phyloP scores from a whole-genome alignment of 2,797 vertebrate genomes.

The Ambastaia sidthimunki region DNA sequence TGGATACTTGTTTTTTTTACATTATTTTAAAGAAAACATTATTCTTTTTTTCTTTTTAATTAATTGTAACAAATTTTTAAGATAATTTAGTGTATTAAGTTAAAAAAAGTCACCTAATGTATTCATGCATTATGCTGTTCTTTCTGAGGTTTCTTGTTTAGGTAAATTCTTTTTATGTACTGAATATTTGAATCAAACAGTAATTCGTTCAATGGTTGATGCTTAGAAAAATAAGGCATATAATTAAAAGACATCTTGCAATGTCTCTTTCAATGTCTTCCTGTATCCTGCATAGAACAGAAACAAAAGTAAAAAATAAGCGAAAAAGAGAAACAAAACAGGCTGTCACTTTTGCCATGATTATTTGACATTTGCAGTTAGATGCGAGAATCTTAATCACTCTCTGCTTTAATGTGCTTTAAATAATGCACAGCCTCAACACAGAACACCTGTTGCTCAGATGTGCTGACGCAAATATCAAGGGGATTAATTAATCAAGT shows the following conservation, averaged over 20 bases:
- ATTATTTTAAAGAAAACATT: too few relatives aligned
- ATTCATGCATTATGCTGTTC: too few relatives aligned
- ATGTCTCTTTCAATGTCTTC: neutral
- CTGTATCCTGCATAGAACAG: constrained; percentile 18
- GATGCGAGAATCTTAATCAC: constrained; percentile 73
- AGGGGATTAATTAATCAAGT: constrained; percentile 96
- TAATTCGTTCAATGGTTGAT: constrained; percentile 1
- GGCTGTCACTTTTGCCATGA: constrained; percentile 65
- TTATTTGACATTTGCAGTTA: constrained; percentile 64
- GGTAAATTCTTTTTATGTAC: too few relatives aligned
- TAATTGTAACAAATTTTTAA: too few relatives aligned
- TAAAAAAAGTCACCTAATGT: too few relatives aligned
- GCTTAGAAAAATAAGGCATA: constrained; percentile 8
- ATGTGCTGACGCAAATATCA: constrained; percentile 89
- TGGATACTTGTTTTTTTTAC: too few relatives aligned
- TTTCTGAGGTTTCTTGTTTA: too few relatives aligned
- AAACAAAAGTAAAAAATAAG: constrained; percentile 45
- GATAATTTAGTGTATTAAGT: too few relatives aligned
- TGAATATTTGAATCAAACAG: neutral
- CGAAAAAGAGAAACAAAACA: constrained; percentile 34
- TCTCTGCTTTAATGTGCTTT: constrained; percentile 72
- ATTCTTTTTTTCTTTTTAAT: too few relatives aligned
- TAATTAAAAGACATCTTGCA: neutral
- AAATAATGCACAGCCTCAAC: constrained; percentile 83
- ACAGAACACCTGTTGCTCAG: constrained; percentile 82